phyloP scores from a whole-genome alignment of 2,113 vertebrate species.

The Pseudopodoces humilis region DNA sequence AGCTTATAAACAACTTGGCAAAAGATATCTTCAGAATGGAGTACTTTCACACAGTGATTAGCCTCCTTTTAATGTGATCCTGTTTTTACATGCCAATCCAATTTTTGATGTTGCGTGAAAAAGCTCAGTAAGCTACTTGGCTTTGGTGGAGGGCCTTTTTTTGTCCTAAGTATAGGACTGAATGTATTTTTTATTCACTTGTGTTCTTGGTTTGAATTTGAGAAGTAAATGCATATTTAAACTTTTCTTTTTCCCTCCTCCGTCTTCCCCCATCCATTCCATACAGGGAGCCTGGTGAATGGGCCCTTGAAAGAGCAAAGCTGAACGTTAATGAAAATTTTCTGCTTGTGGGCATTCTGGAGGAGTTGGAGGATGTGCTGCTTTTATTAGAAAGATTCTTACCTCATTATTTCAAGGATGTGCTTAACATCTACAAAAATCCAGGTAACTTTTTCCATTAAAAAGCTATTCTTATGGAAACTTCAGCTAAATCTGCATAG shows the following conservation, averaged over 20 bases:
- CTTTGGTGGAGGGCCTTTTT: background rate
- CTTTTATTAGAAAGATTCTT: constrained; percentile 96
- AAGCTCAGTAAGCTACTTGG: background rate
- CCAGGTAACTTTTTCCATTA: constrained; percentile 78
- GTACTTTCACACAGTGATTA: background rate
- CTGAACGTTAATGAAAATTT: constrained; percentile 96
- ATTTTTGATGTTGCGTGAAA: background rate
- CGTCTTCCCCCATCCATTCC: background rate
- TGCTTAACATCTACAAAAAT: constrained; percentile 95
- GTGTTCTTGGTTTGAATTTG: background rate
- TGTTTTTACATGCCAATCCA: background rate
- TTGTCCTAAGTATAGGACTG: background rate
- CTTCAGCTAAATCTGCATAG: background rate
- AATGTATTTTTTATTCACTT: background rate
- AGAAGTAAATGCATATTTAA: background rate
- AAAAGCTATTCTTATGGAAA: background rate
- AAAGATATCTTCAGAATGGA: background rate
- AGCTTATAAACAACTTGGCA: background rate
- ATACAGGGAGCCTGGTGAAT: constrained; percentile 91
- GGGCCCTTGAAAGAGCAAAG: constrained; percentile 96
- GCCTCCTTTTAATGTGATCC: background rate
- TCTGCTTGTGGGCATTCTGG: constrained; percentile 94
- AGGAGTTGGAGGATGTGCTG: constrained; percentile 97
- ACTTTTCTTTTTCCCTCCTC: background rate
- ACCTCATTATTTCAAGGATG: constrained; percentile 98